Conservation (phyloP, 37 sponge, comb jelly and placozoan species). For the Aplysina aerophoba region DNA sequence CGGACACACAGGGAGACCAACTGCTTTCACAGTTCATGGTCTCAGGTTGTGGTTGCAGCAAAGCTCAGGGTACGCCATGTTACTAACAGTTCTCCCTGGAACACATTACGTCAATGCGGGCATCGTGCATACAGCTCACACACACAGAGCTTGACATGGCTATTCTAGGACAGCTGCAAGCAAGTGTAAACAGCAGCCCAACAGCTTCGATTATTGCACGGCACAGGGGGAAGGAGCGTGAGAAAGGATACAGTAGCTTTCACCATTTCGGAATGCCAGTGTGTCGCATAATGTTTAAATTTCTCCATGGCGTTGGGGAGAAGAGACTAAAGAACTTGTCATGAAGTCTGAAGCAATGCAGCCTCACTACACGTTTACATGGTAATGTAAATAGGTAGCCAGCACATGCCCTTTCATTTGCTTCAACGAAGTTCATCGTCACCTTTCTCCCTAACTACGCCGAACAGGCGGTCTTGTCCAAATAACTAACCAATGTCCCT, state of each 20-base stretch:
- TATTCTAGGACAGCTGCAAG: background rate
- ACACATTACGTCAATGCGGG: background rate
- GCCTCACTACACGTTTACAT: background rate
- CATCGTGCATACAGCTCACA: background rate
- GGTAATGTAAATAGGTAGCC: background rate
- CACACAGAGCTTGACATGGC: conserved; percentile 23
- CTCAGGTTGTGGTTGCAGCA: too few species aligned
- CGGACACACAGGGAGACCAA: too few species aligned
- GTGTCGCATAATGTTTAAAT: background rate
- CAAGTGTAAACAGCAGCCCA: background rate
- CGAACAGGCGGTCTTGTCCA: too few species aligned
- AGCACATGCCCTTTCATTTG: background rate
- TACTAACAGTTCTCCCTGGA: too few species aligned
- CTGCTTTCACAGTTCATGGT: too few species aligned
- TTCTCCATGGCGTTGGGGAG: background rate
- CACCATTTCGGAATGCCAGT: background rate
- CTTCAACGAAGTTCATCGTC: background rate
- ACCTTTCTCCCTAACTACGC: conserved; percentile 27
- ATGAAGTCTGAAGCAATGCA: background rate
- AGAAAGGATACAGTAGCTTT: background rate
- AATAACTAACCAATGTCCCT: too few species aligned
- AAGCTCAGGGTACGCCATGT: too few species aligned
- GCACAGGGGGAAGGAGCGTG: background rate
- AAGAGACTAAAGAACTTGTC: background rate
- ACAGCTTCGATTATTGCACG: background rate